These are phyloP conservation scores for Synanceia verrucosa DNA, from an alignment of 2,797 vertebrate species.

Conservation along the genomic window DNA sequence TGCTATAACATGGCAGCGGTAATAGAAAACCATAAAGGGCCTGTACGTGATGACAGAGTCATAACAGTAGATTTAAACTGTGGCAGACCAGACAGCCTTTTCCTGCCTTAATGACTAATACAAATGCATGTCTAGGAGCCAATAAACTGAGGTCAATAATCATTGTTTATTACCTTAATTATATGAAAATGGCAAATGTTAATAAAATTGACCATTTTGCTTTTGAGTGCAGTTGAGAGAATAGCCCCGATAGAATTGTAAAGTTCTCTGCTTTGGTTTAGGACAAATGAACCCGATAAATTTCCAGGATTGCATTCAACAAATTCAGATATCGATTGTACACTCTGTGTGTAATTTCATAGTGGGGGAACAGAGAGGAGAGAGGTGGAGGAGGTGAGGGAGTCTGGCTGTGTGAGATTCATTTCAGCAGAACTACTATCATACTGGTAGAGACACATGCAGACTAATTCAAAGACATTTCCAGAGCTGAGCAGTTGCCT, in stretches of 20 bases:
- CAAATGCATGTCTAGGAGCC: conserved; percentile 64
- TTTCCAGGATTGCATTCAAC: conserved; percentile 53
- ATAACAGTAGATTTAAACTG: conserved; percentile 77
- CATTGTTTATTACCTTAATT: conserved; percentile 71
- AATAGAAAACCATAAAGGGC: conserved; percentile 72
- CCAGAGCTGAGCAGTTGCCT: conserved; percentile 63
- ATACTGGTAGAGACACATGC: conserved; percentile 11
- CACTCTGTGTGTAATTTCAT: conserved; percentile 42
- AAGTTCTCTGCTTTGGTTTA: conserved; percentile 41
- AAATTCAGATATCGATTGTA: conserved; percentile 59
- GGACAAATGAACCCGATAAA: conserved; percentile 50
- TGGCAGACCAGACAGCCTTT: conserved; percentile 45
- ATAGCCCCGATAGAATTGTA: conserved; percentile 28
- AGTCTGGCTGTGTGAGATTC: conserved; percentile 36
- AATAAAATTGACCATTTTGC: conserved; percentile 63
- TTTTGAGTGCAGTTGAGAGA: conserved; percentile 43
- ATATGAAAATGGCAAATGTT: conserved; percentile 63
- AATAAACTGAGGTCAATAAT: conserved; percentile 71
- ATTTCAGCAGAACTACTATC: conserved; percentile 53
- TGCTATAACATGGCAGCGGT: conserved; percentile 55
- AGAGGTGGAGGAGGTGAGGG: conserved; percentile 9
- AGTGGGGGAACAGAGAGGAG: conserved; percentile 29
- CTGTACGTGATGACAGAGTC: conserved; percentile 70
- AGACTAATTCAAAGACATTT: conserved; percentile 59
- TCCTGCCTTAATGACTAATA: conserved; percentile 59